Conservation (phyloP, 2,888 invertebrate species). For the Mylabris sibirica region DNA sequence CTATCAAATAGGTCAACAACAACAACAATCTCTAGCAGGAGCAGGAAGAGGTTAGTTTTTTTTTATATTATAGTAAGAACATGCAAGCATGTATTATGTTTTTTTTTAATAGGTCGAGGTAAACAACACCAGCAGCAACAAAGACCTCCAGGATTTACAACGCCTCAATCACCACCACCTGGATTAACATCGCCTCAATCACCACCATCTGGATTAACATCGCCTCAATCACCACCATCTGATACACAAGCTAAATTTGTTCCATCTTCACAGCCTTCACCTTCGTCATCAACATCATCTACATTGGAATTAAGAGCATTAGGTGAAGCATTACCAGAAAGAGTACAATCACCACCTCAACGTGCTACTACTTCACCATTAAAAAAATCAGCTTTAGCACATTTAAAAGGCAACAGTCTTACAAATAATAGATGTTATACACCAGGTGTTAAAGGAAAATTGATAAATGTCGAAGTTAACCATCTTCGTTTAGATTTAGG, state of each 20-base stretch:
- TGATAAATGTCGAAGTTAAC: slow-evolving; percentile 64
- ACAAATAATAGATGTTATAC: slow-evolving; percentile 28
- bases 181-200: neutral
- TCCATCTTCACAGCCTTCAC: no score
- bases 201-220: neutral
- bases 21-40: slow-evolving; percentile 1
- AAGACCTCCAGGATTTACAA: neutral
- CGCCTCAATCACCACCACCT: neutral
- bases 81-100: no score
- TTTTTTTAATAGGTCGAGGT: neutral
- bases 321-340: no score
- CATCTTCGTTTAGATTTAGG: slow-evolving; percentile 67
- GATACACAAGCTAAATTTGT: no score
- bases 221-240: neutral
- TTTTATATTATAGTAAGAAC: neutral
- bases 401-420: slow-evolving; percentile 14
- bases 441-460: slow-evolving; percentile 21
- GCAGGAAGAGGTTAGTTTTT: neutral
- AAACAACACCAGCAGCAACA: slow-evolving; percentile 25
- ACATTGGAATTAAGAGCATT: no score
- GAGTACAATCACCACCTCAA: no score
- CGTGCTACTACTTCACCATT: neutral
- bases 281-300: no score
- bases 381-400: slow-evolving; percentile 11
- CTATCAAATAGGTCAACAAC: neutral